phyloP scores from a whole-genome alignment of 2,888 invertebrate genomes.

The Andrena trimmerana region DNA sequence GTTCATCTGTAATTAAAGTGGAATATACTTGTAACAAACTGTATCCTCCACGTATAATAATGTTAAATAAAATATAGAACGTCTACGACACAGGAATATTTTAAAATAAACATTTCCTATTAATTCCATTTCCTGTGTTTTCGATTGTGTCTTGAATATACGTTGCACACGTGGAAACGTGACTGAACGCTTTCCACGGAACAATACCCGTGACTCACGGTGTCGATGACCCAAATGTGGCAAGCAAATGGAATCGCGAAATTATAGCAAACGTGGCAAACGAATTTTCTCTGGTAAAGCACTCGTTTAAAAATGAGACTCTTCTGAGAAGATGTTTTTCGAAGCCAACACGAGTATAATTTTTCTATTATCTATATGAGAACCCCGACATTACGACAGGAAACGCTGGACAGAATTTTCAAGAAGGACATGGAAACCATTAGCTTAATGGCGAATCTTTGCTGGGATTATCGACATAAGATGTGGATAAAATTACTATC shows the following conservation, averaged over 20 bases:
- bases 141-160: too few species aligned
- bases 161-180: background rate
- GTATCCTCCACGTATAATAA: too few species aligned
- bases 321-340: background rate
- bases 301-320: background rate
- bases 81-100: too few species aligned
- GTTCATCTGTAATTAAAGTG: background rate
- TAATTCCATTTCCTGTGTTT: too few species aligned
- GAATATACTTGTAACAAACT: background rate
- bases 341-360: background rate
- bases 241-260: slow-evolving; percentile 14
- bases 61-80: too few species aligned
- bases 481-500: slow-evolving; percentile 1
- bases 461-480: background rate
- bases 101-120: too few species aligned
- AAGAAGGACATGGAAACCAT: slow-evolving; percentile 10
- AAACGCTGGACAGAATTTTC: slow-evolving; percentile 11
- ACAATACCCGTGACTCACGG: slow-evolving; percentile 14
- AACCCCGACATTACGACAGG: background rate
- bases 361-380: slow-evolving; percentile 21
- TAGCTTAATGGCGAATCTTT: slow-evolving; percentile 26
- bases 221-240: slow-evolving; percentile 23
- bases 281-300: background rate
- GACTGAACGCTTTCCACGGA: slow-evolving; percentile 14
- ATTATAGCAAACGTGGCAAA: background rate